Conservation (phyloP, 2,888 invertebrate species). For the Onthophagus sagittarius region DNA sequence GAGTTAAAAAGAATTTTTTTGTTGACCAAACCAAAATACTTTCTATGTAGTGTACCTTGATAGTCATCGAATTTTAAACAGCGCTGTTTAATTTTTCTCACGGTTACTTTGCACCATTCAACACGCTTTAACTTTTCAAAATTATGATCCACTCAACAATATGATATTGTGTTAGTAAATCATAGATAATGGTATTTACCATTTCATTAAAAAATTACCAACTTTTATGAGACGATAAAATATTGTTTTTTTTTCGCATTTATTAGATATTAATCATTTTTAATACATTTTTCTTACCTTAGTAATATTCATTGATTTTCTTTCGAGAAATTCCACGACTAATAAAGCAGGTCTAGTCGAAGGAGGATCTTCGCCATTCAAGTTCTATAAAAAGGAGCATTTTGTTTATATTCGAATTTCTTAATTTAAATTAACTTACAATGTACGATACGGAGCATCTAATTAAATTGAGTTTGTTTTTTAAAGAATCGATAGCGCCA, state of each 20-base stretch:
- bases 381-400: constrained; percentile 41
- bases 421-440: constrained; percentile 48
- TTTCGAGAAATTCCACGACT: constrained; percentile 43
- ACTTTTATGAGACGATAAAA: not conserved
- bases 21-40: no score
- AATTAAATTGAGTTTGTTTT: constrained; percentile 61
- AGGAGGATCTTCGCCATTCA: constrained; percentile 52
- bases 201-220: not conserved
- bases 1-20: not conserved
- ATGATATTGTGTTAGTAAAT: not conserved
- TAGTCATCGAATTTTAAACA: not conserved
- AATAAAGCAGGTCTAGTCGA: constrained; percentile 53
- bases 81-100: not conserved
- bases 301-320: constrained; percentile 36
- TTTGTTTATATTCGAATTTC: not conserved
- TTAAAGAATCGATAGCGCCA: constrained; percentile 48
- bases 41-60: not conserved
- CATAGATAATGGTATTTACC: not conserved
- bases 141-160: not conserved
- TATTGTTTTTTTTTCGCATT: not conserved
- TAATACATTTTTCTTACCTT: constrained; percentile 34
- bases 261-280: not conserved
- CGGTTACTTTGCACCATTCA: not conserved
- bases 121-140: not conserved
- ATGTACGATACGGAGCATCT: constrained; percentile 56